Percentiles rank a stretch among this genome's conserved stretches.
phyloP scores from a whole-genome alignment of 1,140 invertebrate species.

The Pollicipes pollicipes region DNA sequence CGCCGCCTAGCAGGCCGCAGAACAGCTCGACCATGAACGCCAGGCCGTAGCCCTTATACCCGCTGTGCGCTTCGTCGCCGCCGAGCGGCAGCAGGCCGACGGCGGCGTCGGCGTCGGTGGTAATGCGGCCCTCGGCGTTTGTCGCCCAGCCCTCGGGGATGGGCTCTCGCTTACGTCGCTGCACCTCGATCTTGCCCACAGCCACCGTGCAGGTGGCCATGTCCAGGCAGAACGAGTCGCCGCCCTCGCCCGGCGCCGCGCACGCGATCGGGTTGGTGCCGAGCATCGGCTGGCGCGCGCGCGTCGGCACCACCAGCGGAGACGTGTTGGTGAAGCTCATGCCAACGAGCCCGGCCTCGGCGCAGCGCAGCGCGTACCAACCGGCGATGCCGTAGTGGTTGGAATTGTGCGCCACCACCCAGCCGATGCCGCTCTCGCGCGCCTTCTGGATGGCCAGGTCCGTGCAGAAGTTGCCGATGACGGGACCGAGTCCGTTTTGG shows the following conservation, averaged over 20 bases:
- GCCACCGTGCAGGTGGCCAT: slow-evolving; percentile 85
- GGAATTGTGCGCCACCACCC: slow-evolving; percentile 61
- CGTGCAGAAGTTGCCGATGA: slow-evolving; percentile 80
- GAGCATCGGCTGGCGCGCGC: slow-evolving; percentile 45
- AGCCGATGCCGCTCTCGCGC: slow-evolving; percentile 59
- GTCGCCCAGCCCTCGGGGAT: slow-evolving; percentile 73
- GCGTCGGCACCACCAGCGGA: slow-evolving; percentile 66
- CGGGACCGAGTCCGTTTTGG: slow-evolving; percentile 61
- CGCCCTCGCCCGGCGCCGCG: slow-evolving; percentile 50
- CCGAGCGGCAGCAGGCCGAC: slow-evolving; percentile 65
- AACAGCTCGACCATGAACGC: slow-evolving; percentile 70
- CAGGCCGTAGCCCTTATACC: slow-evolving; percentile 85
- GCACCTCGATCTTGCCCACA: slow-evolving; percentile 66
- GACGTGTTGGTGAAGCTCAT: slow-evolving; percentile 86
- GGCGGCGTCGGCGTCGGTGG: slow-evolving; percentile 44
- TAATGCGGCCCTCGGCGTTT: slow-evolving; percentile 44
- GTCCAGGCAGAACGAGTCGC: slow-evolving; percentile 67
- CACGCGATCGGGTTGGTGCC: slow-evolving; percentile 81
- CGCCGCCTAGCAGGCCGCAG: slow-evolving; percentile 47
- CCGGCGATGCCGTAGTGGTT: slow-evolving; percentile 86
- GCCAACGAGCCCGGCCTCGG: too few relatives aligned
- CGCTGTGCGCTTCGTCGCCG: too few relatives aligned
- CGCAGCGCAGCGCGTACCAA: too few relatives aligned
- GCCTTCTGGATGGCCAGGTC: slow-evolving; percentile 74
- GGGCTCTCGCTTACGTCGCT: slow-evolving; percentile 44